These are phyloP conservation scores for Synanthedon myopaeformis DNA, from an alignment of 2,888 invertebrate genomes.

Conservation along the genomic window DNA sequence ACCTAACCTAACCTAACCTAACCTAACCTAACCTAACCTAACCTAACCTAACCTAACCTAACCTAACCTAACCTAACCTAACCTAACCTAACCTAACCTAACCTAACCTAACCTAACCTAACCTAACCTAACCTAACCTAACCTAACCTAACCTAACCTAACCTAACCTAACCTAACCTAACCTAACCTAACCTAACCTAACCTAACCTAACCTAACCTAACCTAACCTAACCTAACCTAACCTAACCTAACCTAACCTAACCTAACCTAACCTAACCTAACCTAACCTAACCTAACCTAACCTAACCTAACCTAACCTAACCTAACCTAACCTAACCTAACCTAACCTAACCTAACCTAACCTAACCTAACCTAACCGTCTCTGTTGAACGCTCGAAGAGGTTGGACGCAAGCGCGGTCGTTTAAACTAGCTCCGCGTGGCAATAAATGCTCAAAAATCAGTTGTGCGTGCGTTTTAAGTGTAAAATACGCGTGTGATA, in stretches of 20 bases:
- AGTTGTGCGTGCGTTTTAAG: too few relatives aligned
- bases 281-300: conserved; percentile 5
- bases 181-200: conserved; percentile 7
- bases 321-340: conserved; percentile 7
- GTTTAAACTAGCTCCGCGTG: too few relatives aligned
- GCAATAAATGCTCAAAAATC: too few relatives aligned
- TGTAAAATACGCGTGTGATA: too few relatives aligned
- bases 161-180: conserved; percentile 8
- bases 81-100: conserved; percentile 2
- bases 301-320: conserved; percentile 5
- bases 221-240: conserved; percentile 4
- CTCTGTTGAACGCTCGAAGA: too few relatives aligned
- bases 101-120: conserved; percentile 4
- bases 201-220: conserved; percentile 6
- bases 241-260: conserved; percentile 3
- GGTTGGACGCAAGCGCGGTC: too few relatives aligned
- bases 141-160: conserved; percentile 1
- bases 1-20: conserved; percentile 11
- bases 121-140: conserved; percentile 5
- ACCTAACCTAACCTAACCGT: conserved; percentile 7
- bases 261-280: conserved; percentile 4
- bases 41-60: conserved; percentile 7
- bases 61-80: conserved; percentile 4
- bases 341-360: conserved; percentile 6
- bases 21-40: conserved; percentile 8